Evolutionary conservation across 2,113 vertebrate species (phyloP).

Genomic region (Galeopterus variegatus): DNA sequence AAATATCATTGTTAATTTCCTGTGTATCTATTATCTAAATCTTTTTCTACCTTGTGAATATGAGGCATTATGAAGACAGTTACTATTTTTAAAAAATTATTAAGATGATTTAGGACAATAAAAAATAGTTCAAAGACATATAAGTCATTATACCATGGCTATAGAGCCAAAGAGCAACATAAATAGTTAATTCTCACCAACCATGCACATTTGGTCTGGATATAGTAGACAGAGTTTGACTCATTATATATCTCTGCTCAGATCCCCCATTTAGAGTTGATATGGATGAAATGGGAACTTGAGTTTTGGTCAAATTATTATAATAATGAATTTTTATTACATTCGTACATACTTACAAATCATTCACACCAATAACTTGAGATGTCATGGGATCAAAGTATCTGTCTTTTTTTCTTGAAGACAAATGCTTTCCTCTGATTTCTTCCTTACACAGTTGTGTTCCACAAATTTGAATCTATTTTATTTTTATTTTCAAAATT

Average conservation of each 20-base stretch:
- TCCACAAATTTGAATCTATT: neutral
- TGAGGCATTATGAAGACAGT: neutral
- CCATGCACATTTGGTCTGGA: rapidly evolving
- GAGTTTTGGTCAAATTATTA: neutral
- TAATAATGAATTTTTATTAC: neutral
- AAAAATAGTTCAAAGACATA: neutral
- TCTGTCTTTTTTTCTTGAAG: neutral
- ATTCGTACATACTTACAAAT: neutral
- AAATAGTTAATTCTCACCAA: neutral
- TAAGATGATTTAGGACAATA: neutral
- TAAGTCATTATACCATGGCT: neutral
- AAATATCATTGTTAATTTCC: neutral
- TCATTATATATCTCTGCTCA: neutral
- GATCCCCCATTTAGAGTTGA: neutral
- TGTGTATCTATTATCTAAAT: neutral
- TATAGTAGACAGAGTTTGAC: neutral
- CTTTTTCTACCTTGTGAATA: neutral
- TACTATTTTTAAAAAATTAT: neutral
- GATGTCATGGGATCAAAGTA: neutral
- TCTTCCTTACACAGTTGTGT: neutral
- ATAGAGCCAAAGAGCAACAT: neutral
- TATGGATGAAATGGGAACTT: neutral
- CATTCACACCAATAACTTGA: neutral
- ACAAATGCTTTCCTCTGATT: neutral
- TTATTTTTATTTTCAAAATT: neutral